Evolutionary conservation across 2,797 vertebrate genomes (phyloP).

Genomic region (Falco rusticolus): DNA sequence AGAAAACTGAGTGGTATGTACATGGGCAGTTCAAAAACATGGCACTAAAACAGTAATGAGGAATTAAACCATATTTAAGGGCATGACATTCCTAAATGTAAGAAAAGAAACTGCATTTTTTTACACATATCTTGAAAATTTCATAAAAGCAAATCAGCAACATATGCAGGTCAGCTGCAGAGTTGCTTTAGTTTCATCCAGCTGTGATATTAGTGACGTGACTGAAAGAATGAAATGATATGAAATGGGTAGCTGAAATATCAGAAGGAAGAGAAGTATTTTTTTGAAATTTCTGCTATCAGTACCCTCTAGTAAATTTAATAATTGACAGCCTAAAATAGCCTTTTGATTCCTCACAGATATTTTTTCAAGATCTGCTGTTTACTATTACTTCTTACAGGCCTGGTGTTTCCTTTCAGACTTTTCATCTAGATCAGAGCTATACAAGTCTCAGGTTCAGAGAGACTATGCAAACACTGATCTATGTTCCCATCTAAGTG

Average conservation of each 20-base stretch:
- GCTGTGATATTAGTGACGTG: neutral
- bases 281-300: neutral
- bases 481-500: neutral
- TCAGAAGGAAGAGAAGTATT: neutral
- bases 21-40: neutral
- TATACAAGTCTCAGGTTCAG: neutral
- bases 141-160: neutral
- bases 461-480: neutral
- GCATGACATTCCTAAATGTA: neutral
- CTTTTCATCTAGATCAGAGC: slow-evolving; percentile 23
- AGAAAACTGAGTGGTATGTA: neutral
- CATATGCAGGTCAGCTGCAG: neutral
- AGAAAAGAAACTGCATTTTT: neutral
- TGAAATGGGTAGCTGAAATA: neutral
- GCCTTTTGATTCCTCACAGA: neutral
- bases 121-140: neutral
- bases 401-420: slow-evolving; percentile 42
- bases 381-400: slow-evolving; percentile 26
- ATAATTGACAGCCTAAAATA: slow-evolving; percentile 6
- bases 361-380: slow-evolving; percentile 35
- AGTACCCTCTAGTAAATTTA: slow-evolving; percentile 19
- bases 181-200: slow-evolving; percentile 14
- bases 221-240: neutral
- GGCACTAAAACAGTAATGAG: neutral
- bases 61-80: neutral